Evolutionary conservation across 2,113 vertebrate genomes (phyloP), one percentile per base, ranked within the genome.

Genomic region (Sminthopsis crassicaudata): DNA sequence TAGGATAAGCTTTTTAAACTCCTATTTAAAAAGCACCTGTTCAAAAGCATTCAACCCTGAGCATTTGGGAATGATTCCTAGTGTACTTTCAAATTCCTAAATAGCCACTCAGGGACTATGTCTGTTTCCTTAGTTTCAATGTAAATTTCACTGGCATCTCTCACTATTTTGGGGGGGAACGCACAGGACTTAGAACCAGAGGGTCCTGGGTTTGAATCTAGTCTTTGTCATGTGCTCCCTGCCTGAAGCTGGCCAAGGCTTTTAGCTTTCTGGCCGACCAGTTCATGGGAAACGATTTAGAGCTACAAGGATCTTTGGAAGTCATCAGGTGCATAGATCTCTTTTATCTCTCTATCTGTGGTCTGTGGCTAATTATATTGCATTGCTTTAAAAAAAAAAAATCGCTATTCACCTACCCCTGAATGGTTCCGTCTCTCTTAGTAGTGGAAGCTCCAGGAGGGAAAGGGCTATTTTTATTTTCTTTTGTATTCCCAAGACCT

Each of bases 1-100:
- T 42, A 84, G 42, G 67, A 84, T 42, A 84, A 84, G 67, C 67
- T 84, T 84, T 84, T 84, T 42, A 84, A 90, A 91, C 8, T 60
- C 2, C 84, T 53, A 55, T 2, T 93, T 90, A 67, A 84, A 91
- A 9, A 89, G 48, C 46, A 1, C 91, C 96, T 94, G 30, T 53
- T 94, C 93, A 36, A 3, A 1, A 92, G 23, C 8, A 36, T 5
- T 94, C 76, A 11, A 48, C 50, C 88, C 46, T 90, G 89, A 91
- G 50, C 92, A 92, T 46, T 84, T 53, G 46, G 27, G 46, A 51
- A 51, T 90, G 46, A 48, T 53, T 51, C 94, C 94, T 94, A 89
- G 88, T 92, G 50, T 27, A 90, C 92, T 96, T n/a, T 91, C 55
- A 50, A 46, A 26, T 95, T 95, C 95, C 92, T 96, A 96, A 96